Conservation (phyloP, 2,113 vertebrate species). For the Dasyurus viverrinus region DNA sequence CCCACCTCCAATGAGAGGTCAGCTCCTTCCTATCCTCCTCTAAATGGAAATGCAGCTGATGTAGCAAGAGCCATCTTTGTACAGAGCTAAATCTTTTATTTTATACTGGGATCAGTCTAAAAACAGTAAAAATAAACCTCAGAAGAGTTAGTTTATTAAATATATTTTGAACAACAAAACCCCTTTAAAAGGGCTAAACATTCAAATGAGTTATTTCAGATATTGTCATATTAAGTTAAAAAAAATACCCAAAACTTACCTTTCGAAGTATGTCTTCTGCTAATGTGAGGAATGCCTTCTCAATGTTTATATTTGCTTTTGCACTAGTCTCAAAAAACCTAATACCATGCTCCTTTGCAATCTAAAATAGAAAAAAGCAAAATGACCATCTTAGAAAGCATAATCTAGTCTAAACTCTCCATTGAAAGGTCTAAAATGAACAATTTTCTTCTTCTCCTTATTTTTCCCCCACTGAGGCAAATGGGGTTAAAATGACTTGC, state of each 20-base stretch:
- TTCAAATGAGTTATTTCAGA: neutral
- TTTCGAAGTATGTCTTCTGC: slow-evolving; percentile 99
- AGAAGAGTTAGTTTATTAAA: neutral
- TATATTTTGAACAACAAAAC: neutral
- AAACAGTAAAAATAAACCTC: neutral
- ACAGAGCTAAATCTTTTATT: neutral
- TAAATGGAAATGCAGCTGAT: neutral
- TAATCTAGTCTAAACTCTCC: slow-evolving; percentile 13
- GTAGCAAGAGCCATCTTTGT: neutral
- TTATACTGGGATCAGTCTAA: neutral
- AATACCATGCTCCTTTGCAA: slow-evolving; percentile 98
- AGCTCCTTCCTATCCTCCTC: neutral
- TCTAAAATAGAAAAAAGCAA: slow-evolving; percentile 84
- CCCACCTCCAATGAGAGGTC: neutral
- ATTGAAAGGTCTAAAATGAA: neutral
- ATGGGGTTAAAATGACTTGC: too few species aligned
- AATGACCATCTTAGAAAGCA: slow-evolving; percentile 21
- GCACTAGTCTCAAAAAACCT: slow-evolving; percentile 99
- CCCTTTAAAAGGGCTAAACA: slow-evolving; percentile 17
- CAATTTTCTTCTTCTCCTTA: neutral
- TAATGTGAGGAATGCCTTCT: slow-evolving; percentile 99
- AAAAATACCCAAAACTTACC: slow-evolving; percentile 82
- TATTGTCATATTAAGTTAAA: neutral
- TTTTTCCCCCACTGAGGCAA: too few species aligned
- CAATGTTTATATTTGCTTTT: slow-evolving; percentile 99